Evolutionary conservation across 2,113 vertebrate genomes (phyloP), one percentile per base, ranked within the genome.

Genomic region (Poeciliopsis turrubarensis): DNA sequence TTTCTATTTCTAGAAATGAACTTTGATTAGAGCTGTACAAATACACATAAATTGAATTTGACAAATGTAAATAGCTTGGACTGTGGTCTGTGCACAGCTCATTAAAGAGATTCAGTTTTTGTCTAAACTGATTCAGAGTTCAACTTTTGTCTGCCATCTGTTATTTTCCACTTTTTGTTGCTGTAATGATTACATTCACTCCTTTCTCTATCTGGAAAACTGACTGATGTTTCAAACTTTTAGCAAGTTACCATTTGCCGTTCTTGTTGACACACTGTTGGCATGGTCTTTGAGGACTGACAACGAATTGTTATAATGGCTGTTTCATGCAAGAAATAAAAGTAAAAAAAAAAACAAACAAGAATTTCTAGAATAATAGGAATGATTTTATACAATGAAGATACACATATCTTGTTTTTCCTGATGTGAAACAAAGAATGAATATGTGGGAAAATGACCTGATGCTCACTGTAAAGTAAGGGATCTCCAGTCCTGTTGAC

Each of bases 171-270:
- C 17, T 47, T 47, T 47, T 47, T 70, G n/a, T 76, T 37, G 70
- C 0, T 0, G 70, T 30, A 73, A 60, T 73, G 80, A 83, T 87
- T 80, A 63, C 87, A 72, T 90, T 92, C 87, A 77, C 72, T 83
- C 17, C 5, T 75, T 89, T 87, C 87, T 89, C 82, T 76, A 75
- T 87, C 86, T 84, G 82, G 79, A 71, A 32, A 26, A 70, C 79
- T 84, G 91, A 93, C 70, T 84, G 89, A 93, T 90, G 90, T 86
- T 62, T 72, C 22, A 73, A 79, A 90, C 73, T 89, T 87, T 91
- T 92, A 92, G 89, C 15, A 47, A 47, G 17, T 47, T 87, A 86
- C 86, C 89, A 81, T 87, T 82, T 80, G 75, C 84, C 72, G 82
- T 90, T 90, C 89, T 89, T 90, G 85, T 85, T 86, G 81, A 78